Evolutionary conservation across 2,797 vertebrate genomes (phyloP).

Genomic region (Propithecus deckenii): DNA sequence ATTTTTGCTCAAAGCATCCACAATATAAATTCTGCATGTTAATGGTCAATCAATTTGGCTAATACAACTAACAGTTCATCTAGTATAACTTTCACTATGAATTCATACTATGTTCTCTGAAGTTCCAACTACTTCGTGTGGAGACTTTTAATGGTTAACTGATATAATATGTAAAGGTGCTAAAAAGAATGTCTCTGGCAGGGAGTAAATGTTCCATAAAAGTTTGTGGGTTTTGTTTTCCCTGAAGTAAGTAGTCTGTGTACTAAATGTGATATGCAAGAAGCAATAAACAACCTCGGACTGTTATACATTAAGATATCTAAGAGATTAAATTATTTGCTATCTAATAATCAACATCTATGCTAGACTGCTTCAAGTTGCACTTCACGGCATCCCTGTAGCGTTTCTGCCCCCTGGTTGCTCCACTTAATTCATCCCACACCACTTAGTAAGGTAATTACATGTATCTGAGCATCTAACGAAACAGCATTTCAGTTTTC

Average conservation of each 20-base stretch:
- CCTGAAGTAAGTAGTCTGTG: not conserved
- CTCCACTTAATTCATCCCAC: conserved; percentile 5
- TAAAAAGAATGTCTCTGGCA: not conserved
- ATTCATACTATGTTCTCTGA: not conserved
- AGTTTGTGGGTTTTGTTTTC: not conserved
- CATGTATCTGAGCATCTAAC: not conserved
- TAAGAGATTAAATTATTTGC: conserved; percentile 8
- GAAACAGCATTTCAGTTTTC: not conserved
- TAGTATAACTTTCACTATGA: not conserved
- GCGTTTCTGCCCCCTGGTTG: not conserved
- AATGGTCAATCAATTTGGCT: not conserved
- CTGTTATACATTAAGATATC: not conserved
- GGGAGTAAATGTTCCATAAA: not conserved
- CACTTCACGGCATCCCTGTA: not conserved
- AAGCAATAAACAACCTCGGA: not conserved
- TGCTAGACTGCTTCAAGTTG: not conserved
- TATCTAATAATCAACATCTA: not conserved
- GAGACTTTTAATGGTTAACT: conserved; percentile 30
- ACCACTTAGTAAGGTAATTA: not conserved
- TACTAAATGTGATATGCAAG: not conserved
- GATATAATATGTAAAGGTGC: not conserved
- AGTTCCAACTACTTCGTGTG: not conserved
- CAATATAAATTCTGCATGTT: not conserved
- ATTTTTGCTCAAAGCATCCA: not conserved
- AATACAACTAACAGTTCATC: not conserved